Conservation (phyloP, 2,113 vertebrate species). For the Myxocyprinus asiaticus region DNA sequence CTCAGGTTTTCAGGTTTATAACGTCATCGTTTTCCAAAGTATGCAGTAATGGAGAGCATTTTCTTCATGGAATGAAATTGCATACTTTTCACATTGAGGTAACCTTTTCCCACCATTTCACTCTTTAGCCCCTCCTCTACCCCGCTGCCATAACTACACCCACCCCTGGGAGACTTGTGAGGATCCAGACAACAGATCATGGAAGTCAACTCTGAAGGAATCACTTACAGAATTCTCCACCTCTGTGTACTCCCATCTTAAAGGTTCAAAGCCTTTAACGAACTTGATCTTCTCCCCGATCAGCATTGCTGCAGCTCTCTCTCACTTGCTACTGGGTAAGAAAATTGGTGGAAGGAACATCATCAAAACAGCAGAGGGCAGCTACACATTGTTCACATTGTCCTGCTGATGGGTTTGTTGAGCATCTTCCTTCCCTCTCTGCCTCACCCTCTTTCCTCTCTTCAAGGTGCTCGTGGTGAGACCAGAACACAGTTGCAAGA, state of each 20-base stretch:
- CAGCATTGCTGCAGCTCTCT: slow-evolving; percentile 64
- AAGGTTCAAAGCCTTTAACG: slow-evolving; percentile 17
- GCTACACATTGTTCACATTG: neutral
- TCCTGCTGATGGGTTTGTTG: neutral
- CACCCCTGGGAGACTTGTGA: slow-evolving; percentile 62
- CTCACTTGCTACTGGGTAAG: slow-evolving; percentile 73
- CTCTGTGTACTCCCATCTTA: slow-evolving; percentile 61
- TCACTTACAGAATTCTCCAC: slow-evolving; percentile 69
- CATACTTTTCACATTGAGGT: neutral
- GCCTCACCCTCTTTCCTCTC: too few relatives aligned
- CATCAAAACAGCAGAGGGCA: neutral
- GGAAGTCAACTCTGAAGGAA: slow-evolving; percentile 60
- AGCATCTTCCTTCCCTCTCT: too few relatives aligned
- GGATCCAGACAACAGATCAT: slow-evolving; percentile 52
- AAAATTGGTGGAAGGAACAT: neutral
- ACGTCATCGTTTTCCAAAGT: too few relatives aligned
- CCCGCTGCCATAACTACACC: slow-evolving; percentile 47
- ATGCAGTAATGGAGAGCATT: too few relatives aligned
- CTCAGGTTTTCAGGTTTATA: too few relatives aligned
- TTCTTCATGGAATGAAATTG: neutral
- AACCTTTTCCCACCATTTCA: slow-evolving; percentile 36
- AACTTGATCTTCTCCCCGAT: slow-evolving; percentile 75
- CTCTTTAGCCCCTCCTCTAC: slow-evolving; percentile 27
- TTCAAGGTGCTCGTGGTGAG: slow-evolving; percentile 62
- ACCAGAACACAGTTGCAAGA: slow-evolving; percentile 62